phyloP scores from a whole-genome alignment of 2,797 vertebrate species.

The Fratercula arctica region DNA sequence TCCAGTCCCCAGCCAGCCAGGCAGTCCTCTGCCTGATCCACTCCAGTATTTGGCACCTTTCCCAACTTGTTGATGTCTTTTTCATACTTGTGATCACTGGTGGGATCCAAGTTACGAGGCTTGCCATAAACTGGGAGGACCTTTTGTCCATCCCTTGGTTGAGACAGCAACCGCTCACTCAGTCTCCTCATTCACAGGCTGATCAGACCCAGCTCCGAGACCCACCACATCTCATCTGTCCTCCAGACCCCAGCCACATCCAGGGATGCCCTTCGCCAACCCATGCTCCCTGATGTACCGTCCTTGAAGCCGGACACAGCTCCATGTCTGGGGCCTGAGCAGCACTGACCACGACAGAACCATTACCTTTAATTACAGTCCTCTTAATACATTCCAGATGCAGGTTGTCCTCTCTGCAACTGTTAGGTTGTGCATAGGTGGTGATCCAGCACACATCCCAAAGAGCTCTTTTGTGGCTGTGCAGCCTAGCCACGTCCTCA shows the following conservation, averaged over 20 bases:
- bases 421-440: background rate
- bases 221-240: background rate
- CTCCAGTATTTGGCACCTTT: background rate
- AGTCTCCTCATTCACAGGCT: background rate
- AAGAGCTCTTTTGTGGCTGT: background rate
- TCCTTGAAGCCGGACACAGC: background rate
- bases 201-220: background rate
- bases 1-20: background rate
- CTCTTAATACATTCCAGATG: background rate
- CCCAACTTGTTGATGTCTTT: background rate
- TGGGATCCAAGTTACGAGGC: background rate
- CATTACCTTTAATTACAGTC: background rate
- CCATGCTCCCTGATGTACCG: rapidly evolving
- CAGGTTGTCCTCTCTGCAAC: background rate
- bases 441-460: background rate
- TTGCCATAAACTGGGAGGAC: background rate
- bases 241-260: background rate
- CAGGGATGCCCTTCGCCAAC: background rate
- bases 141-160: background rate
- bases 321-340: background rate
- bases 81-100: rapidly evolving
- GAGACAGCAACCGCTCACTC: background rate
- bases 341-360: background rate
- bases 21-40: background rate
- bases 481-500: background rate